Percentiles rank a stretch among this genome's conserved stretches.
Evolutionary conservation across 2,888 invertebrate genomes (phyloP).

Genomic region (Pterobdella sp.): DNA sequence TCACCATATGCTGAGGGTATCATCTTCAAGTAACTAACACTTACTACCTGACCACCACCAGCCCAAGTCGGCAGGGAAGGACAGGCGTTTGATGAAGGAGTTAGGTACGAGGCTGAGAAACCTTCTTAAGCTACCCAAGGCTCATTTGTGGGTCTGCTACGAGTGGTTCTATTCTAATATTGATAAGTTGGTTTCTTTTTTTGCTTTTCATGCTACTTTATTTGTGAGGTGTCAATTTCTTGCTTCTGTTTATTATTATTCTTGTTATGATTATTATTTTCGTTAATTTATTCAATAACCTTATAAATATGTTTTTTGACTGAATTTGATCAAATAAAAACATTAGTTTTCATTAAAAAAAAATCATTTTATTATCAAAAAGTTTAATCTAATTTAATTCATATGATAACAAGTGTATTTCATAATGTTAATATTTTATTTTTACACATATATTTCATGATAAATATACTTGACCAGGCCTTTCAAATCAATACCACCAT

Average conservation of each 20-base stretch:
- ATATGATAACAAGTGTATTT: too few relatives aligned
- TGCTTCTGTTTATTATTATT: conserved; percentile 5
- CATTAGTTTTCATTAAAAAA: neutral
- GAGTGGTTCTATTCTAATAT: conserved; percentile 99
- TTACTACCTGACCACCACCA: too few relatives aligned
- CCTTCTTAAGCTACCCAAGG: conserved; percentile 89
- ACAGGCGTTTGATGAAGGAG: conserved; percentile 76
- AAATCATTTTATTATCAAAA: too few relatives aligned
- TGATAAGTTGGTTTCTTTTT: conserved; percentile 60
- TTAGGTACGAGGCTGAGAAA: conserved; percentile 75
- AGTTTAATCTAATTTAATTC: too few relatives aligned
- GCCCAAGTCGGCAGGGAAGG: conserved; percentile 47
- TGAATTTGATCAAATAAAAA: neutral
- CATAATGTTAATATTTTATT: too few relatives aligned
- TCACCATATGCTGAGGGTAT: too few relatives aligned
- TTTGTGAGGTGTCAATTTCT: neutral
- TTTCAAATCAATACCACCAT: too few relatives aligned
- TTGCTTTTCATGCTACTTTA: neutral
- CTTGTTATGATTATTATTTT: neutral
- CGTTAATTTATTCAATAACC: neutral
- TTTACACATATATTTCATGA: too few relatives aligned
- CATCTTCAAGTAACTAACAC: too few relatives aligned
- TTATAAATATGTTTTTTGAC: neutral
- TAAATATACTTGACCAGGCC: too few relatives aligned
- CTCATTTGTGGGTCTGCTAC: conserved; percentile 97